phyloP scores from a whole-genome alignment of 2,113 vertebrate genomes.

The Sylvia atricapilla region DNA sequence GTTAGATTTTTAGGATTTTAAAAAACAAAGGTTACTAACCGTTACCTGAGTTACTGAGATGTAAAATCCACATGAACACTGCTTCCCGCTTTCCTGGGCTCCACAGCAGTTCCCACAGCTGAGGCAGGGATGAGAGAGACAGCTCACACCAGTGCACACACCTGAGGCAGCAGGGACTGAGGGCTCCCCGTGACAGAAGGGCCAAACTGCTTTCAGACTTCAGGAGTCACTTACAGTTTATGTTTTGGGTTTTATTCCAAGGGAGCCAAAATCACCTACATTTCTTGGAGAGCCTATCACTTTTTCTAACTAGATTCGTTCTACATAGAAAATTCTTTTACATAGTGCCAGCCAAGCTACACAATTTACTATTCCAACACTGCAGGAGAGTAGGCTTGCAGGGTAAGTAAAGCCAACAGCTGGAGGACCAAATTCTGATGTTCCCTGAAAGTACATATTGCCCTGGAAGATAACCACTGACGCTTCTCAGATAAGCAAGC shows the following conservation, averaged over 20 bases:
- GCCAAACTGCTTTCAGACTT: neutral
- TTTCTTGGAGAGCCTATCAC: neutral
- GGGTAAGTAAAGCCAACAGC: neutral
- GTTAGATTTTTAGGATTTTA: neutral
- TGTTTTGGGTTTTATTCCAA: neutral
- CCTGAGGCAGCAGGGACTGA: accelerated
- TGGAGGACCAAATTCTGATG: neutral
- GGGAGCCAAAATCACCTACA: neutral
- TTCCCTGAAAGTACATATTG: neutral
- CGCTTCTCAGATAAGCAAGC: neutral
- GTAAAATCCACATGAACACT: neutral
- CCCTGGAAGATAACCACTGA: neutral
- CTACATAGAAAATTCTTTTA: accelerated
- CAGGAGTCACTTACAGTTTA: neutral
- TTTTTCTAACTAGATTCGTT: neutral
- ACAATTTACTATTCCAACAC: neutral
- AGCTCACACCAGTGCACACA: accelerated
- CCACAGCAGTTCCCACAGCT: accelerated
- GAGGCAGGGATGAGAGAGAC: accelerated
- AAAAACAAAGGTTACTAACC: neutral
- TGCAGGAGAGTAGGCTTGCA: neutral
- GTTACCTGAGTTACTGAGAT: neutral
- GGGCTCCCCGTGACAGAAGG: neutral
- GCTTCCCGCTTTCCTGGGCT: neutral
- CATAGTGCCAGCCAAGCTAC: neutral